A percentile compares a stretch with the other conserved stretches of the same genome.
Conservation (phyloP, 1,140 invertebrate genomes). For the Paraescarpia echinospica region DNA sequence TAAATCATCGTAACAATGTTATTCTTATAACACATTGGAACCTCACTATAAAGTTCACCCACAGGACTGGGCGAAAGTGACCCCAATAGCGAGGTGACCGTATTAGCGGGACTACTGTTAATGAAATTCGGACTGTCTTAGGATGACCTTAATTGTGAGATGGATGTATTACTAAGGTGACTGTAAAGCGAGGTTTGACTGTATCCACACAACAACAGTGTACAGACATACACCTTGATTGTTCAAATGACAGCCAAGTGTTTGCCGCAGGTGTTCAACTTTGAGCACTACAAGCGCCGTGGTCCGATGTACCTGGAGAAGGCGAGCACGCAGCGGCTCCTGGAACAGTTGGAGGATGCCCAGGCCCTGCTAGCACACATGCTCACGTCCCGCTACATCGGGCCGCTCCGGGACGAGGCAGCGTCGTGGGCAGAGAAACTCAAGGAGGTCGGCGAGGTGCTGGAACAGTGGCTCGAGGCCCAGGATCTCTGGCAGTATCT, state of each 20-base stretch:
- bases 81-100: too few species aligned
- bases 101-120: too few species aligned
- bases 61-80: too few species aligned
- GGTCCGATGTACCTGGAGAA: slow-evolving; percentile 57
- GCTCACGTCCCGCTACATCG: slow-evolving; percentile 53
- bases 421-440: slow-evolving; percentile 58
- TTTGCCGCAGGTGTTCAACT: slow-evolving; percentile 44
- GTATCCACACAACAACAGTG: too few species aligned
- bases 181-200: too few species aligned
- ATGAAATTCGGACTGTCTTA: too few species aligned
- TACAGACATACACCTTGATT: too few species aligned
- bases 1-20: too few species aligned
- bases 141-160: too few species aligned
- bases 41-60: too few species aligned
- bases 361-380: slow-evolving; percentile 55
- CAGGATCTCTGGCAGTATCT: slow-evolving; percentile 58
- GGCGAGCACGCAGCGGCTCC: slow-evolving; percentile 50
- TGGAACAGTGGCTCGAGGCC: slow-evolving; percentile 58
- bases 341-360: slow-evolving; percentile 59
- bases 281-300: slow-evolving; percentile 56
- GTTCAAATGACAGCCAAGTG: not conserved
- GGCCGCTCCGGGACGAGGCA: slow-evolving; percentile 55
- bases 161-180: too few species aligned
- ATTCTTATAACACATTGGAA: too few species aligned
- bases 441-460: slow-evolving; percentile 56